Evolutionary conservation across 2,113 vertebrate genomes (phyloP), one percentile per base, ranked within the genome.

Genomic region (Pseudopipra pipra): DNA sequence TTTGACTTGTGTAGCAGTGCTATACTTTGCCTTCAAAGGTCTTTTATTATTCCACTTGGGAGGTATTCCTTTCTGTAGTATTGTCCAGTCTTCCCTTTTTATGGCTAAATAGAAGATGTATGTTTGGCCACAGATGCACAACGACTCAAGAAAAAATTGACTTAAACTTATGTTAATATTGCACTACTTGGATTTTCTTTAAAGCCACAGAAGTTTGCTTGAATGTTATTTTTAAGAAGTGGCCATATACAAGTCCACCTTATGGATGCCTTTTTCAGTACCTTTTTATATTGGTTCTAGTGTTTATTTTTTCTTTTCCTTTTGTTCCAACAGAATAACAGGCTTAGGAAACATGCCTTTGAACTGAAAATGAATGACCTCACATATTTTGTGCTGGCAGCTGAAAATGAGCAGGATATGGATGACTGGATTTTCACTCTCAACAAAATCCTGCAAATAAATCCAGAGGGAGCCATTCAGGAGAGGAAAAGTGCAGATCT

Each of bases 291-390:
- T 41, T 61, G 33, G 12, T 56, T 62, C 17, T 52, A 56, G 25
- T 63, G n/a, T 68, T 82, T 68, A 27, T 87, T 74, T 54, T 44
- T 88, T 79, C 18, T 91, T 55, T 83, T 76, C 46, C 85, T 82
- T 96, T 95, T 87, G 44, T 73, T 93, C 58, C 87, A 90, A 87
- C 96, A 98, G 98, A 98, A 99, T 95, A 99, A 98, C 96, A 98
- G 98, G 61, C 98, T 99, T 84, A 98, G 99, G 97, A 99, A 99
- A 94, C 98, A 99, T 33, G 99, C 99, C 90, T 99, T 99, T 96
- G 99, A 99, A 95, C 93, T 99, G 98, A 99, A 99, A 98, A 99
- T 99, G 99, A 99, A 99, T 84, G 99, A 99, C 91, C 98, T 99
- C 96, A 99, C 99, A 15, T 99, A 99, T 97, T 99, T 99, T 54